These are phyloP conservation scores for Leptopilina drosophilae DNA, from an alignment of 2,888 invertebrate species.

Conservation along the genomic window DNA sequence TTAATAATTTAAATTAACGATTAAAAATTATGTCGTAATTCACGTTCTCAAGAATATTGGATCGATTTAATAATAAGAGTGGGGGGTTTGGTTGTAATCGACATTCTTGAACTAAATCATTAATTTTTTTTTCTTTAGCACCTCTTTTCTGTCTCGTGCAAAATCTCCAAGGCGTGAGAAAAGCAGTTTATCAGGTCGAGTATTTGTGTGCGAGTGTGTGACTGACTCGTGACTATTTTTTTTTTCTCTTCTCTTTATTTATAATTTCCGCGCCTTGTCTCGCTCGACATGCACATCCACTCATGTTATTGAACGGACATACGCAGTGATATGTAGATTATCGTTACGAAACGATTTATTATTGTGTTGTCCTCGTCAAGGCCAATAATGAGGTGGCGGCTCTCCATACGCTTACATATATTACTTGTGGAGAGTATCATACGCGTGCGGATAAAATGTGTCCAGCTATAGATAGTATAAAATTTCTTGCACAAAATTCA, in stretches of 20 bases:
- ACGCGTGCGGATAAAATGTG: too few relatives aligned
- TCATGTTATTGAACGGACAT: not conserved
- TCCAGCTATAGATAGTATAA: too few relatives aligned
- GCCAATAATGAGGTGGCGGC: constrained; percentile 49
- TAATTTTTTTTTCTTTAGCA: not conserved
- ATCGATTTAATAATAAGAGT: not conserved
- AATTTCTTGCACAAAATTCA: too few relatives aligned
- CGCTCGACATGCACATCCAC: constrained; percentile 14
- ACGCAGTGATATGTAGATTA: constrained; percentile 33
- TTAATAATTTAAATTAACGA: not conserved
- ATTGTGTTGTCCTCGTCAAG: constrained; percentile 61
- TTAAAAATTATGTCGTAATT: not conserved
- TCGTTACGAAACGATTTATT: constrained; percentile 62
- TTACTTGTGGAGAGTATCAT: too few relatives aligned
- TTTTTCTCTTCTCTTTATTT: constrained; percentile 32
- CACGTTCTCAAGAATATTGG: not conserved
- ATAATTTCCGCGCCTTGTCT: constrained; percentile 32
- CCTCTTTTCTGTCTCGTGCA: not conserved
- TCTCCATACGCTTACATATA: not conserved
- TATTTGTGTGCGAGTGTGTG: constrained; percentile 31
- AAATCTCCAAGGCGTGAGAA: constrained; percentile 34
- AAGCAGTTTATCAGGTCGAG: constrained; percentile 23
- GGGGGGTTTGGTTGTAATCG: not conserved
- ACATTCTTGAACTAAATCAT: constrained; percentile 21
- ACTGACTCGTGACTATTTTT: constrained; percentile 21